A percentile compares a stretch with the other conserved stretches of the same genome.
phyloP scores from a whole-genome alignment of 2,888 invertebrate genomes.

The Oscheius myriophilus region DNA sequence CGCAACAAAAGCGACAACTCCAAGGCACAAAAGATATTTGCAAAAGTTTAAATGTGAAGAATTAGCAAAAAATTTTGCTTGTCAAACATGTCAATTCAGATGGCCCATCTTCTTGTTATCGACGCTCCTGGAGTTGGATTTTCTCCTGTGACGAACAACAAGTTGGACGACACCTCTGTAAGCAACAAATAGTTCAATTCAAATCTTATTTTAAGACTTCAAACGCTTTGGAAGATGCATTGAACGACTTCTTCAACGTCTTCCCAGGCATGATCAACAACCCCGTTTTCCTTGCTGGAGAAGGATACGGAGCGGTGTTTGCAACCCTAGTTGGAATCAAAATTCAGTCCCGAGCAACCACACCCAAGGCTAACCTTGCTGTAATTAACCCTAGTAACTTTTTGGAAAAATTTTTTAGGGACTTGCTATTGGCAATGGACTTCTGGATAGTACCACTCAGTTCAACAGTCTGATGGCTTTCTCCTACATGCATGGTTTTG shows the following conservation, averaged over 20 bases:
- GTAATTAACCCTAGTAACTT: background rate
- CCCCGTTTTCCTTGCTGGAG: slow-evolving; percentile 44
- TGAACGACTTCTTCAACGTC: slow-evolving; percentile 72
- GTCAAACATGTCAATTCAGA: too few relatives aligned
- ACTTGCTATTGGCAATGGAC: slow-evolving; percentile 54
- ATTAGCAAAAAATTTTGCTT: too few relatives aligned
- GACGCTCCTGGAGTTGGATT: slow-evolving; percentile 75
- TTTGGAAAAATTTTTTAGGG: slow-evolving; percentile 23
- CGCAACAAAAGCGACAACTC: too few relatives aligned
- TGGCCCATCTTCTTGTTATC: slow-evolving; percentile 74
- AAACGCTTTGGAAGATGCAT: slow-evolving; percentile 63
- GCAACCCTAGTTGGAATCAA: slow-evolving; percentile 31
- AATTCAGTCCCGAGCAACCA: slow-evolving; percentile 32
- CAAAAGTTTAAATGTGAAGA: too few relatives aligned
- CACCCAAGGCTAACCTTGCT: slow-evolving; percentile 16
- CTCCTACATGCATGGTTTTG: slow-evolving; percentile 48
- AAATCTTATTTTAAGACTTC: slow-evolving; percentile 30
- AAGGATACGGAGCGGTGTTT: slow-evolving; percentile 45
- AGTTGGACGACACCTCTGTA: slow-evolving; percentile 23
- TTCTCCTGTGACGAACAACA: slow-evolving; percentile 67
- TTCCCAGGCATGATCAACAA: slow-evolving; percentile 71
- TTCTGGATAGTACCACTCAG: slow-evolving; percentile 42
- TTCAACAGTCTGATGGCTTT: slow-evolving; percentile 48
- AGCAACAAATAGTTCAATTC: background rate
- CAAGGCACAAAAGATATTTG: too few relatives aligned